Evolutionary conservation across 2,888 invertebrate genomes (phyloP).

Genomic region (Augiades crinisus): DNA sequence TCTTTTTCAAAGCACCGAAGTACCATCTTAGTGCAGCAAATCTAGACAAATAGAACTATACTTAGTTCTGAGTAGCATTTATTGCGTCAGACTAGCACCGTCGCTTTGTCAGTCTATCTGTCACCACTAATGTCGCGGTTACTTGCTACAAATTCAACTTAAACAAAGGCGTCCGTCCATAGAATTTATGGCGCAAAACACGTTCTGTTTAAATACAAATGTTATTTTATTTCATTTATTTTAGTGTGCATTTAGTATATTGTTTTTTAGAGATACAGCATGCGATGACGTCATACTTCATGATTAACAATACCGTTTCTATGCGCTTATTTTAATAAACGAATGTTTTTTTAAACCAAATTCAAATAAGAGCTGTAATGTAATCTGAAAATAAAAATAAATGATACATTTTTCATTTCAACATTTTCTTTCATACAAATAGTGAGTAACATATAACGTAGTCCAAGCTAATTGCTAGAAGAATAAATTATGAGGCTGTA

Average conservation of each 20-base stretch:
- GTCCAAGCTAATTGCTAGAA: constrained; percentile 32
- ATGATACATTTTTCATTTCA: constrained; percentile 4
- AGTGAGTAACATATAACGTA: constrained; percentile 26
- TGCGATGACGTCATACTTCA: too few species aligned
- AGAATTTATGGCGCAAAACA: constrained; percentile 14
- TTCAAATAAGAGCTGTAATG: too few species aligned
- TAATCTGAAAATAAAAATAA: too few species aligned
- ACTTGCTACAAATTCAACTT: constrained; percentile 22
- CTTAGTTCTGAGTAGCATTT: constrained; percentile 34
- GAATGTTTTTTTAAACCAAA: too few species aligned
- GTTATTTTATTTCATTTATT: not conserved
- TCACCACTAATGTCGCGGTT: constrained; percentile 32
- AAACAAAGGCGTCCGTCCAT: constrained; percentile 19
- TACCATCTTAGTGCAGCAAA: constrained; percentile 18
- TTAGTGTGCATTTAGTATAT: too few species aligned
- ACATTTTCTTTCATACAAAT: constrained; percentile 3
- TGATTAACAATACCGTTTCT: too few species aligned
- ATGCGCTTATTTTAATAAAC: too few species aligned
- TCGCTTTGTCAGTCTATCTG: constrained; percentile 30
- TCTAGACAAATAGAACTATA: constrained; percentile 33
- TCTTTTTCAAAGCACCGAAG: constrained; percentile 18
- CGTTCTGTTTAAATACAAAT: constrained; percentile 9
- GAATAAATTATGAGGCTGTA: constrained; percentile 33
- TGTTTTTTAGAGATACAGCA: too few species aligned
- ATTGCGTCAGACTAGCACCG: constrained; percentile 33